phyloP scores from a whole-genome alignment of 2,797 vertebrate genomes.

The Phalanger gymnotis region DNA sequence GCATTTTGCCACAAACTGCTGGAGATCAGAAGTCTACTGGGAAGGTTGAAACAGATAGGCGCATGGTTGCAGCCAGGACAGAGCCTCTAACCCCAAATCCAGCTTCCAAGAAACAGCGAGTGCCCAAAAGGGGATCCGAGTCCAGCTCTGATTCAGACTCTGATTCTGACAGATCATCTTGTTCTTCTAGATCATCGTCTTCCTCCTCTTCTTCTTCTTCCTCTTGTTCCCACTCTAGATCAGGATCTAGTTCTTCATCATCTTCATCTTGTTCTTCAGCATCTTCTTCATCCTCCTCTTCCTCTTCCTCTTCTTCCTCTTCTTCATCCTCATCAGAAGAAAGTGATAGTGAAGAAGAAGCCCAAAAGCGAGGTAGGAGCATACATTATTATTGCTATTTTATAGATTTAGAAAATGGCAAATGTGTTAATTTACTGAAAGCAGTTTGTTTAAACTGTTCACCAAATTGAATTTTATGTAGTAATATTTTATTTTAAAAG shows the following conservation, averaged over 20 bases:
- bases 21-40: constrained; percentile 86
- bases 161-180: constrained; percentile 94
- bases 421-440: not conserved
- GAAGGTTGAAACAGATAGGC: constrained; percentile 88
- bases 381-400: constrained; percentile 69
- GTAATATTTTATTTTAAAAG: not conserved
- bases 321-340: constrained; percentile 93
- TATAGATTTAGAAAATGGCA: constrained; percentile 39
- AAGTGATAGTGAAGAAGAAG: constrained; percentile 92
- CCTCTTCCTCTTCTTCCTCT: constrained; percentile 92
- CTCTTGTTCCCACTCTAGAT: constrained; percentile 93
- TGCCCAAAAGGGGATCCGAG: constrained; percentile 90
- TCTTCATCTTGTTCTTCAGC: constrained; percentile 93
- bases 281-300: constrained; percentile 92
- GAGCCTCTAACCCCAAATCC: constrained; percentile 96
- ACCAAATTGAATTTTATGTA: constrained; percentile 7
- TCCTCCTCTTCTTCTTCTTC: constrained; percentile 91
- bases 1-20: constrained; percentile 83
- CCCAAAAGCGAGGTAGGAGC: constrained; percentile 92
- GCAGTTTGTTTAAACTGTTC: constrained; percentile 17
- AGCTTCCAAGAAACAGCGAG: constrained; percentile 94
- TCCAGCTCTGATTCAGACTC: constrained; percentile 91
- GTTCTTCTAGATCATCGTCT: constrained; percentile 94
- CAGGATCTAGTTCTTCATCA: constrained; percentile 94
- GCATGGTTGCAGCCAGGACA: constrained; percentile 96